Percentiles rank a stretch among this genome's conserved stretches.
These are phyloP conservation scores for Schizopygopsis malacanthus DNA, from an alignment of 2,797 vertebrate genomes.

Conservation along the genomic window DNA sequence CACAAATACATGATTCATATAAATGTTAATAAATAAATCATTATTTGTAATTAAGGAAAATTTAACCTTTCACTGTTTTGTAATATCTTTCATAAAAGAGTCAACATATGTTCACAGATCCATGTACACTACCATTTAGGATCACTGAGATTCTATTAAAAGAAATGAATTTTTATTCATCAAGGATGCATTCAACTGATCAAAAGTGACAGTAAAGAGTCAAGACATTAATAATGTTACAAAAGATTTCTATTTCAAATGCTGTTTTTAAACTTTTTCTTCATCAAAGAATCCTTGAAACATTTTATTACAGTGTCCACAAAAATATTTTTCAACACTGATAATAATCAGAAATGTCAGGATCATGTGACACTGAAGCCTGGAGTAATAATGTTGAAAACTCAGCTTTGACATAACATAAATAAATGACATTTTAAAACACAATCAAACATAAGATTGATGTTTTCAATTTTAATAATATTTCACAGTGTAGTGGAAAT, in stretches of 20 bases:
- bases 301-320: neutral
- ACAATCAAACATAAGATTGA: neutral
- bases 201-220: neutral
- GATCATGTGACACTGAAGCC: neutral
- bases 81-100: neutral
- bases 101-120: neutral
- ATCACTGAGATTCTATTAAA: neutral
- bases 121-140: neutral
- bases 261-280: neutral
- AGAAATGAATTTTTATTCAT: neutral
- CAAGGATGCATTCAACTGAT: neutral
- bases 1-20: neutral
- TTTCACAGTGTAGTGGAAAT: neutral
- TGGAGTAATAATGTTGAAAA: neutral
- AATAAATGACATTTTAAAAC: neutral
- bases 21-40: neutral
- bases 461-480: neutral
- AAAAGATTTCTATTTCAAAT: neutral
- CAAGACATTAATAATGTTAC: neutral
- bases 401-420: neutral
- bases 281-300: neutral
- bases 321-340: neutral
- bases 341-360: neutral
- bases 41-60: neutral
- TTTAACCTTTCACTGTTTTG: neutral